These are phyloP conservation scores for Ciconia boyciana DNA, from an alignment of 2,113 vertebrate genomes.

Conservation along the genomic window DNA sequence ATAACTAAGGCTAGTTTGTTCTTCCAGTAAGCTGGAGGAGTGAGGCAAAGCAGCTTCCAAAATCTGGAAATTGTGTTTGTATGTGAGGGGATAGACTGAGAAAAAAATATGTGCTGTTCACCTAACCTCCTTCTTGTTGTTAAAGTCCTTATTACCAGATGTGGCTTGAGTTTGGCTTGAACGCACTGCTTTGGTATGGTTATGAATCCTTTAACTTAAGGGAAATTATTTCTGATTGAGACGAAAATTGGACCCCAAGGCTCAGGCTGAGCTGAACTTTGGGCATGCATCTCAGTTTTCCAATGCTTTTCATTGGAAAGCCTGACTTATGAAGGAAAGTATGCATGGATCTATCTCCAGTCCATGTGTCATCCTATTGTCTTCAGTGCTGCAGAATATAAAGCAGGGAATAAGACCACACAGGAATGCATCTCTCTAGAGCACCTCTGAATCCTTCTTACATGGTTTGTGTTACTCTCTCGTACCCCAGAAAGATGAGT, in stretches of 20 bases:
- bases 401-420: slow-evolving; percentile 41
- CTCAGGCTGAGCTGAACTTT: slow-evolving; percentile 40
- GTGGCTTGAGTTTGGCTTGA: background rate
- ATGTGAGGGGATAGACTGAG: background rate
- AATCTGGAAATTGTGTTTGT: background rate
- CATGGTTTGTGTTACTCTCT: background rate
- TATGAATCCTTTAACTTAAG: background rate
- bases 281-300: slow-evolving; percentile 20
- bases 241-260: slow-evolving; percentile 20
- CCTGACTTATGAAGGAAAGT: slow-evolving; percentile 49
- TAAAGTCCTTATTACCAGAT: background rate
- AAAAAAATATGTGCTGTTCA: background rate
- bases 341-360: slow-evolving; percentile 24
- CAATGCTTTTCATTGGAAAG: slow-evolving; percentile 23
- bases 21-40: background rate
- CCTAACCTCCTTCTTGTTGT: background rate
- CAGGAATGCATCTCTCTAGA: slow-evolving; percentile 15
- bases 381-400: background rate
- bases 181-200: background rate
- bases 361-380: slow-evolving; percentile 52
- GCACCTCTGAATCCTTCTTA: slow-evolving; percentile 6
- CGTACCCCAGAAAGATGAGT: background rate
- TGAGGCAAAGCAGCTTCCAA: background rate
- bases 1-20: background rate
- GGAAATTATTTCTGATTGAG: slow-evolving; percentile 16